Conservation (phyloP, 2,797 vertebrate genomes). For the Siniperca scherzeri region DNA sequence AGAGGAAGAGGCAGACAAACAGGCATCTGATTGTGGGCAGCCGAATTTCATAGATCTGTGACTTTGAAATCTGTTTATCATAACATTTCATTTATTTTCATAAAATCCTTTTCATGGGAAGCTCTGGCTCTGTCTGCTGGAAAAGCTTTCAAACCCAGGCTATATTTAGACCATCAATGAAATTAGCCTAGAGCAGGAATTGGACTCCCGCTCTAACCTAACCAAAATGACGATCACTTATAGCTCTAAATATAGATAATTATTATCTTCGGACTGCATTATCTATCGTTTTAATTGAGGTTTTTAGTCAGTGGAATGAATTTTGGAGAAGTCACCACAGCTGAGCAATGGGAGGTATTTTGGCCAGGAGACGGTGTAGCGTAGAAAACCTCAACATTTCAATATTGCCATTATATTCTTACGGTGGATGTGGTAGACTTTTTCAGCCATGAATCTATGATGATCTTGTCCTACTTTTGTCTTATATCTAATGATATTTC, state of each 20-base stretch:
- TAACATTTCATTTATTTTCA: slow-evolving; percentile 71
- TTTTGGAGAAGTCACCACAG: slow-evolving; percentile 69
- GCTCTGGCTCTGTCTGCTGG: slow-evolving; percentile 57
- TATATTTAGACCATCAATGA: slow-evolving; percentile 80
- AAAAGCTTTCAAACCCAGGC: slow-evolving; percentile 62
- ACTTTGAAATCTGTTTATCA: slow-evolving; percentile 74
- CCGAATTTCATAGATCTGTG: slow-evolving; percentile 68
- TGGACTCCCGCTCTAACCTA: slow-evolving; percentile 63
- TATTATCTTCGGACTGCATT: slow-evolving; percentile 72
- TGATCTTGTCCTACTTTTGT: slow-evolving; percentile 47
- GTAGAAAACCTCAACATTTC: slow-evolving; percentile 70
- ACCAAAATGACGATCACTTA: slow-evolving; percentile 80
- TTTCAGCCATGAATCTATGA: slow-evolving; percentile 39
- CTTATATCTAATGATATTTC: slow-evolving; percentile 15
- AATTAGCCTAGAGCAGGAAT: slow-evolving; percentile 71
- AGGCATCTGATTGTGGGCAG: slow-evolving; percentile 58
- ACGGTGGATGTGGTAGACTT: slow-evolving; percentile 57
- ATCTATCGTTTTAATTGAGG: slow-evolving; percentile 79
- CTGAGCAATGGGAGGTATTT: slow-evolving; percentile 75
- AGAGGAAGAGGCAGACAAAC: slow-evolving; percentile 54
- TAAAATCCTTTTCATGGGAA: slow-evolving; percentile 62
- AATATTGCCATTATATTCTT: slow-evolving; percentile 64
- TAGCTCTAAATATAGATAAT: slow-evolving; percentile 80
- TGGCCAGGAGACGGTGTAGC: slow-evolving; percentile 62
- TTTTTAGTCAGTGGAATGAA: slow-evolving; percentile 68